Conservation (phyloP, 2,797 vertebrate species). For the Heteromormyrus szaboi region DNA sequence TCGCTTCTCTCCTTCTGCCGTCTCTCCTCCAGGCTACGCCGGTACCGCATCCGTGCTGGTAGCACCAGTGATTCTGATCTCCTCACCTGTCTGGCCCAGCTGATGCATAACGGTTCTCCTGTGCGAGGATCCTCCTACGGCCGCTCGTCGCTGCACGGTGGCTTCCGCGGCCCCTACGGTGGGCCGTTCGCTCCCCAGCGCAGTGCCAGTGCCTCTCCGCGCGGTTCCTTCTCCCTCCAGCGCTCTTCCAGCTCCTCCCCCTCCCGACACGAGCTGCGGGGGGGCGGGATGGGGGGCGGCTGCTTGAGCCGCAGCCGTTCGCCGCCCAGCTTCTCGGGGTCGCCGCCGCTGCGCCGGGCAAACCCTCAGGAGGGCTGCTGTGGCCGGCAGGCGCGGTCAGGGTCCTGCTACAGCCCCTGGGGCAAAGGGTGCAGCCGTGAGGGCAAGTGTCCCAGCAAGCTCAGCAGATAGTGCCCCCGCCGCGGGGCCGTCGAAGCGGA, state of each 20-base stretch:
- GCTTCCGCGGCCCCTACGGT: conserved; percentile 77
- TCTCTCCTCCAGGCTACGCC: conserved; percentile 65
- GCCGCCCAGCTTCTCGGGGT: conserved; percentile 89
- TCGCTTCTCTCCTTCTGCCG: neutral
- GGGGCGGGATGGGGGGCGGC: conserved; percentile 44
- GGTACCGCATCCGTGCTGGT: conserved; percentile 83
- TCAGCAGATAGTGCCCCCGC: conserved; percentile 83
- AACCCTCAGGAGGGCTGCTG: conserved; percentile 84
- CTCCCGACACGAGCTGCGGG: conserved; percentile 77
- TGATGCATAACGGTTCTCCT: conserved; percentile 72
- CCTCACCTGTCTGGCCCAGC: conserved; percentile 88
- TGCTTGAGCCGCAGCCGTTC: conserved; percentile 84
- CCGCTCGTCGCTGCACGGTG: conserved; percentile 68
- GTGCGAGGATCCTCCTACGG: conserved; percentile 60
- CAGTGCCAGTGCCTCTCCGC: conserved; percentile 89
- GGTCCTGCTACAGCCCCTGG: conserved; percentile 67
- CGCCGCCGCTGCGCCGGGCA: conserved; percentile 82
- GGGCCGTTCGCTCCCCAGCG: conserved; percentile 80
- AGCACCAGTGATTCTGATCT: conserved; percentile 92
- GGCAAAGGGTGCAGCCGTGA: conserved; percentile 70
- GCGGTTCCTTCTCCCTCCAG: conserved; percentile 88
- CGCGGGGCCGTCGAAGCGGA: neutral
- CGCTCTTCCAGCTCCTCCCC: conserved; percentile 93
- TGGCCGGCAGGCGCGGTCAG: conserved; percentile 73
- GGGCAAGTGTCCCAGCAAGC: conserved; percentile 84